Evolutionary conservation across 2,797 vertebrate species (phyloP).

Genomic region (Oryzias sinensis): DNA sequence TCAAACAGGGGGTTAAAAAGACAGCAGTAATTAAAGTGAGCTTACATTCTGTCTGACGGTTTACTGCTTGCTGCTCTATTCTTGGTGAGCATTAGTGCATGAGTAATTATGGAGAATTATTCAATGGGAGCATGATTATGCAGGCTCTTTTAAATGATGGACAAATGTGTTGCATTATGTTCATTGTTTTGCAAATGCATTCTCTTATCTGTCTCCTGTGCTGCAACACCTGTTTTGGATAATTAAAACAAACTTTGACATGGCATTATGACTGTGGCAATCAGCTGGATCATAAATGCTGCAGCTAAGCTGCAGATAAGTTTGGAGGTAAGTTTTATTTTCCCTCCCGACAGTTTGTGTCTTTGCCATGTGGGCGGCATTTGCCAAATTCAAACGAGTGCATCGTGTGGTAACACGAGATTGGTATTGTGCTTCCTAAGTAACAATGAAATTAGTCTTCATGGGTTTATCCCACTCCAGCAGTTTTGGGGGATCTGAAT

Average conservation of each 20-base stretch:
- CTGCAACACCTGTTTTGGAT: slow-evolving; percentile 77
- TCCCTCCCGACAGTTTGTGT: slow-evolving; percentile 16
- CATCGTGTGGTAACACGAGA: background rate
- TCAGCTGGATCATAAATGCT: slow-evolving; percentile 57
- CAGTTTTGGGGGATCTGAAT: no score
- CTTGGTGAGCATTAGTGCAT: slow-evolving; percentile 64
- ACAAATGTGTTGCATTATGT: slow-evolving; percentile 72
- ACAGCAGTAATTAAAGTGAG: slow-evolving; percentile 52
- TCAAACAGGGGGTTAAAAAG: slow-evolving; percentile 56
- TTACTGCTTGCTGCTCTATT: slow-evolving; percentile 55
- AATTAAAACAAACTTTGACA: slow-evolving; percentile 79
- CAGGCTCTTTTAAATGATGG: slow-evolving; percentile 74
- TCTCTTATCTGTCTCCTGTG: slow-evolving; percentile 70
- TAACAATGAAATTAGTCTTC: no score
- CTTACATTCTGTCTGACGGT: slow-evolving; percentile 31
- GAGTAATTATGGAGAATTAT: slow-evolving; percentile 79
- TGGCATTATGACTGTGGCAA: slow-evolving; percentile 65
- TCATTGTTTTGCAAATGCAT: slow-evolving; percentile 80
- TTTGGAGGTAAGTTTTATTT: slow-evolving; percentile 34
- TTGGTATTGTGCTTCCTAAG: no score
- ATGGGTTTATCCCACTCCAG: no score
- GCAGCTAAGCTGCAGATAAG: slow-evolving; percentile 19
- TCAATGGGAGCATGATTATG: slow-evolving; percentile 77
- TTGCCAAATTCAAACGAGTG: background rate
- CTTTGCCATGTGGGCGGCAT: slow-evolving; percentile 3